These are phyloP conservation scores for Lanius ludovicianus DNA, from an alignment of 2,113 vertebrate genomes.

Conservation along the genomic window DNA sequence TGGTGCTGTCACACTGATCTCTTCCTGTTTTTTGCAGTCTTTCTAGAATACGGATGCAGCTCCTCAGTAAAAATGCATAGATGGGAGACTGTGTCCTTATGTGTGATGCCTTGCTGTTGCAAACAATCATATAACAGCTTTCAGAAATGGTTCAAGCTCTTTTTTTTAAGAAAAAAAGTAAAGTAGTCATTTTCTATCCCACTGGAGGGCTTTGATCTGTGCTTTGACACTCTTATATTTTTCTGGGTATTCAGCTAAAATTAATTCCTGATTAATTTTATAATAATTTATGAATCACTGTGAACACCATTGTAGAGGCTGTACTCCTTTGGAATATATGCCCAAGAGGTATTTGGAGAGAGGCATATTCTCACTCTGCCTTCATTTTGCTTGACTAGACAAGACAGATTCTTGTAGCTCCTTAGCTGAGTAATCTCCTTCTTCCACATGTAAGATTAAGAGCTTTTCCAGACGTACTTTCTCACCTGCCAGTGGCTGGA, in stretches of 20 bases:
- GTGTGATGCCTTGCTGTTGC: neutral
- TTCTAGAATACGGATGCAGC: neutral
- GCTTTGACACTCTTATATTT: neutral
- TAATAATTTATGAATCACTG: neutral
- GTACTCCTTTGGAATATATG: neutral
- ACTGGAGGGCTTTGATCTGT: neutral
- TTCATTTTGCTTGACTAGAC: neutral
- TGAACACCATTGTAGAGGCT: neutral
- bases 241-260: neutral
- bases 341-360: neutral
- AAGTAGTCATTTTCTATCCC: neutral
- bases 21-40: neutral
- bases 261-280: neutral
- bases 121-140: neutral
- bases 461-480: neutral
- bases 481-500: neutral
- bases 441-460: neutral
- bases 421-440: neutral
- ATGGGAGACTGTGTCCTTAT: neutral
- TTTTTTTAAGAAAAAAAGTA: neutral
- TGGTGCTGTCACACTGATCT: neutral
- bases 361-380: neutral
- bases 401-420: neutral
- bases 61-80: neutral
- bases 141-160: neutral